Percentiles rank a stretch among this genome's conserved stretches.
phyloP scores from a whole-genome alignment of 2,113 vertebrate species.

The Benitochromis conjunctus region DNA sequence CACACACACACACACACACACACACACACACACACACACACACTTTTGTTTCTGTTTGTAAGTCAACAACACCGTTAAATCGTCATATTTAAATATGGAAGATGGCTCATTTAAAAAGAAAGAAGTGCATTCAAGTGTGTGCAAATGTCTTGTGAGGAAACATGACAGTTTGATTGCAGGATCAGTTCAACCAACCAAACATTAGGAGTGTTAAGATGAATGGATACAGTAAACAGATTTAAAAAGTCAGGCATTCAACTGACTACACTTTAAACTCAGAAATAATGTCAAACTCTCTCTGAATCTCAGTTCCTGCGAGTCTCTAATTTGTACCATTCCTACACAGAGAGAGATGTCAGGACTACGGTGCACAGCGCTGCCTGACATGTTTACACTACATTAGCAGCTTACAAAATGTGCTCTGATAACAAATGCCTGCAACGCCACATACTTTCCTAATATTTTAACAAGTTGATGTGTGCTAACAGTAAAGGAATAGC shows the following conservation, averaged over 20 bases:
- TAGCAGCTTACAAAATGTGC: neutral
- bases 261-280: neutral
- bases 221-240: neutral
- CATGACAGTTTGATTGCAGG: neutral
- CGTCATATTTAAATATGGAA: neutral
- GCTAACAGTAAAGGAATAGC: neutral
- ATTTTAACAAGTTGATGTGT: neutral
- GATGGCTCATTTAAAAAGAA: neutral
- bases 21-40: neutral
- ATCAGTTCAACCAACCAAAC: neutral
- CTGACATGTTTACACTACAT: neutral
- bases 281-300: neutral
- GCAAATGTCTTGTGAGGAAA: neutral
- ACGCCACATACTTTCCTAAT: neutral
- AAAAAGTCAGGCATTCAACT: neutral
- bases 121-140: neutral
- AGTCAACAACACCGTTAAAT: neutral
- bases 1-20: constrained; percentile 25
- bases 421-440: neutral
- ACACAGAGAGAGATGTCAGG: neutral
- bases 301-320: neutral
- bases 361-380: neutral
- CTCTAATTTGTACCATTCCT: neutral
- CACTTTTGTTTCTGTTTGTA: neutral
- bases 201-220: neutral